phyloP scores from a whole-genome alignment of 2,888 invertebrate species.

The Caenorhabditis sp. region DNA sequence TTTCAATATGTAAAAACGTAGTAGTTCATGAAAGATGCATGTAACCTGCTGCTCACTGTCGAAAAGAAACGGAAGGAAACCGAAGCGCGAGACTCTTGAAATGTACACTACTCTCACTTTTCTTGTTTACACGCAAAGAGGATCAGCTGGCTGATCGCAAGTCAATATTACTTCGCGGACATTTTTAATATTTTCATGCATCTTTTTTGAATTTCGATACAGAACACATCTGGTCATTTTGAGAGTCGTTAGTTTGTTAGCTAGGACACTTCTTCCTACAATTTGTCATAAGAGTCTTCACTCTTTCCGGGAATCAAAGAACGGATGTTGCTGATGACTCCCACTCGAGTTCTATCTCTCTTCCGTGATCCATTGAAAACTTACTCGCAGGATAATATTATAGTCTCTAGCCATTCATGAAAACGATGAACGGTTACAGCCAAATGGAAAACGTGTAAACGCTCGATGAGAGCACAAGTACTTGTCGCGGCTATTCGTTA shows the following conservation, averaged over 20 bases:
- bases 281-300: conserved; percentile 26
- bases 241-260: conserved; percentile 30
- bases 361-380: not conserved
- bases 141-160: conserved; percentile 62
- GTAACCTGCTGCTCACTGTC: conserved; percentile 10
- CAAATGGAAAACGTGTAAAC: conserved; percentile 9
- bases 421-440: conserved; percentile 5
- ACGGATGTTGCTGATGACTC: conserved; percentile 17
- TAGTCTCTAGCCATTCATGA: conserved; percentile 63
- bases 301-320: conserved; percentile 50
- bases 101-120: conserved; percentile 56
- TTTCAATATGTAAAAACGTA: not conserved
- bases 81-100: conserved; percentile 57
- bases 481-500: conserved; percentile 51
- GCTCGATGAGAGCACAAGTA: conserved; percentile 48
- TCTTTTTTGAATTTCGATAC: not conserved
- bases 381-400: conserved; percentile 56
- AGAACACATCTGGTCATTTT: conserved; percentile 39
- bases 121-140: conserved; percentile 58
- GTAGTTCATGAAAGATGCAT: not conserved
- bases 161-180: conserved; percentile 54
- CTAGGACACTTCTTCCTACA: conserved; percentile 5
- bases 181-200: conserved; percentile 44
- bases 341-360: not conserved
- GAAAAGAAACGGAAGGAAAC: conserved; percentile 32